A percentile compares a stretch with the other conserved stretches of the same genome.
phyloP scores from a whole-genome alignment of 2,113 vertebrate species.

The Ovibos moschatus region DNA sequence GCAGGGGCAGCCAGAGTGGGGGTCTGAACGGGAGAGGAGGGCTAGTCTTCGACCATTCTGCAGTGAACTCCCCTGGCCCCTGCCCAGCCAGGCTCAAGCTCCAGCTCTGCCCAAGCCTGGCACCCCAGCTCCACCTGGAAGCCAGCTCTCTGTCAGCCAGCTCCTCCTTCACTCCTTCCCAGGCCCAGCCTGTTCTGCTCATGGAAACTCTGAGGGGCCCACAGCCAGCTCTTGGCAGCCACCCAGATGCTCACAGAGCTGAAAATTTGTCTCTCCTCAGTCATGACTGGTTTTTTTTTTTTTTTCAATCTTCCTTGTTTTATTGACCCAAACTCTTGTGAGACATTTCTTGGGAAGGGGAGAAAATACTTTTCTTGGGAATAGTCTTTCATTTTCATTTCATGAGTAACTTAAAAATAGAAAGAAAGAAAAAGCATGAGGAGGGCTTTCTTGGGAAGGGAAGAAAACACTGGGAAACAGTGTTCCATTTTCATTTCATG shows the following conservation, averaged over 20 bases:
- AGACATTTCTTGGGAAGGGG: not conserved
- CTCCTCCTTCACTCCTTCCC: not conserved
- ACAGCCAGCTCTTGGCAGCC: not conserved
- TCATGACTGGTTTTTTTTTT: not conserved
- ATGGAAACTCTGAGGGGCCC: not conserved
- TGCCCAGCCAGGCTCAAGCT: not conserved
- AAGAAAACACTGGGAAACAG: not conserved
- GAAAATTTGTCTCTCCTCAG: not conserved
- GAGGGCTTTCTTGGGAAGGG: not conserved
- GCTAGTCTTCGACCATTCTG: not conserved
- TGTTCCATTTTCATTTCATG: not conserved
- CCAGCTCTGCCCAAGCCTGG: not conserved
- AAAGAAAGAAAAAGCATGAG: not conserved
- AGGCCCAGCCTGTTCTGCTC: not conserved
- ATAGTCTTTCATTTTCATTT: not conserved
- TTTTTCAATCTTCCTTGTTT: not conserved
- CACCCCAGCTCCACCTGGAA: not conserved
- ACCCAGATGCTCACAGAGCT: not conserved
- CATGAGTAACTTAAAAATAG: not conserved
- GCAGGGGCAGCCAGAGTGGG: not conserved
- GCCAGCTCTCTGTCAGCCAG: not conserved
- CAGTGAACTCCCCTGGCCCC: not conserved
- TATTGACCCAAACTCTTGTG: not conserved
- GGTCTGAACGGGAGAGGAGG: not conserved
- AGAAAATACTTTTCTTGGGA: not conserved